A percentile compares a stretch with the other conserved stretches of the same genome.
Evolutionary conservation across 2,888 invertebrate genomes (phyloP).

Genomic region (Selenia dentaria): DNA sequence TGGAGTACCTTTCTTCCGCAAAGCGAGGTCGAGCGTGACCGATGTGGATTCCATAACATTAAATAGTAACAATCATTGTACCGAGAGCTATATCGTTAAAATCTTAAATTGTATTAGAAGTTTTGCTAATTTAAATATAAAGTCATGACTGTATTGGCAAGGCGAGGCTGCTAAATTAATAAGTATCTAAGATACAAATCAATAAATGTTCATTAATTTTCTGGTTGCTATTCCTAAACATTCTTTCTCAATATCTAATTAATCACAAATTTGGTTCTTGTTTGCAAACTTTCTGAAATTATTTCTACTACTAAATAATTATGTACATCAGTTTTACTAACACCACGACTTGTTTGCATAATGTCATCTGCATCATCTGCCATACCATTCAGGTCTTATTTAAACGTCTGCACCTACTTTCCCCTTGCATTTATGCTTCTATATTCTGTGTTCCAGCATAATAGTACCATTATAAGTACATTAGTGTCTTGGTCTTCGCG

Average conservation of each 20-base stretch:
- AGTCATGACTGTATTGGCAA: no score
- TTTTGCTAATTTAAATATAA: background rate
- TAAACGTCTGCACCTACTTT: slow-evolving; percentile 66
- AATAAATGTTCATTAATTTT: no score
- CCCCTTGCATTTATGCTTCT: slow-evolving; percentile 34
- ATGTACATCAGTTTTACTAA: background rate
- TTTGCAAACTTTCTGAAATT: no score
- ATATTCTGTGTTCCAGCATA: slow-evolving; percentile 37
- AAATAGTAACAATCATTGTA: slow-evolving; percentile 50
- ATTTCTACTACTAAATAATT: background rate
- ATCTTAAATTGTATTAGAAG: background rate
- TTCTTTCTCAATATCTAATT: no score
- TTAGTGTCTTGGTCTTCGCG: slow-evolving; percentile 53
- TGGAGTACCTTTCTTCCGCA: slow-evolving; percentile 76
- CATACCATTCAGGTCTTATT: slow-evolving; percentile 47
- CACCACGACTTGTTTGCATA: background rate
- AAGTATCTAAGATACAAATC: no score
- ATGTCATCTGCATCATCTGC: slow-evolving; percentile 24
- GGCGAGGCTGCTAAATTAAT: no score
- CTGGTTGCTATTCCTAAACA: no score
- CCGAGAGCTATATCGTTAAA: slow-evolving; percentile 32
- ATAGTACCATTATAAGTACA: slow-evolving; percentile 73
- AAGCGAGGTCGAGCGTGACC: slow-evolving; percentile 76
- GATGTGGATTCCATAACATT: slow-evolving; percentile 63
- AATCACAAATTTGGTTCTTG: no score